A percentile compares a stretch with the other conserved stretches of the same genome.
Evolutionary conservation across 2,113 vertebrate species (phyloP).

Genomic region (Rhodinocichla rosea): DNA sequence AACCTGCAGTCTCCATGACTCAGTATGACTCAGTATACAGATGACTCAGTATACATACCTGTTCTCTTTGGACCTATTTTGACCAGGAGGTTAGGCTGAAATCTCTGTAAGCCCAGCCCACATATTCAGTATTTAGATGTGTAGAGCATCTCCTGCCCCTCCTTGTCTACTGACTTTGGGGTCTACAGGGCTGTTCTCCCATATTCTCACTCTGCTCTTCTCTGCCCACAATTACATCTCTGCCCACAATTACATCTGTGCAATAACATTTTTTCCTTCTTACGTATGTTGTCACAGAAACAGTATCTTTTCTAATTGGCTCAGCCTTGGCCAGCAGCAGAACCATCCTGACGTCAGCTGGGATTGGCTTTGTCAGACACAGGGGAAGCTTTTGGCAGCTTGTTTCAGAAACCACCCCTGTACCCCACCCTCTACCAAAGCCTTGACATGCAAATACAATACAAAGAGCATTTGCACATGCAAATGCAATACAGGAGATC

Average conservation of each 20-base stretch:
- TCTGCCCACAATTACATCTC: background rate
- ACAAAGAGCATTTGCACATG: no score
- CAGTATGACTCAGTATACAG: background rate
- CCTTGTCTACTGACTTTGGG: background rate
- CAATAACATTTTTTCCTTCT: background rate
- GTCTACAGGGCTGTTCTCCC: background rate
- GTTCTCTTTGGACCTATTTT: background rate
- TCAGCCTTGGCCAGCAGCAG: background rate
- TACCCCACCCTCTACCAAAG: background rate
- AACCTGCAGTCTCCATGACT: accelerated
- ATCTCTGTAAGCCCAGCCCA: background rate
- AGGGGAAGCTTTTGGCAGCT: background rate
- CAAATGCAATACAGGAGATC: no score
- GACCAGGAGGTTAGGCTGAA: background rate
- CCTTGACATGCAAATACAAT: background rate
- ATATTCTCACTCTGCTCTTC: background rate
- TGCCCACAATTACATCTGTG: background rate
- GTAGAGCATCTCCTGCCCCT: background rate
- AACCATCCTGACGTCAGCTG: background rate
- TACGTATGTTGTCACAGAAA: background rate
- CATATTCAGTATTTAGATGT: background rate
- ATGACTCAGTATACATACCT: background rate
- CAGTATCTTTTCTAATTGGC: no score
- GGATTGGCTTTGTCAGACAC: background rate
- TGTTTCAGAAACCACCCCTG: background rate